Evolutionary conservation across 2,113 vertebrate species (phyloP).

Genomic region (Scalopus aquaticus): DNA sequence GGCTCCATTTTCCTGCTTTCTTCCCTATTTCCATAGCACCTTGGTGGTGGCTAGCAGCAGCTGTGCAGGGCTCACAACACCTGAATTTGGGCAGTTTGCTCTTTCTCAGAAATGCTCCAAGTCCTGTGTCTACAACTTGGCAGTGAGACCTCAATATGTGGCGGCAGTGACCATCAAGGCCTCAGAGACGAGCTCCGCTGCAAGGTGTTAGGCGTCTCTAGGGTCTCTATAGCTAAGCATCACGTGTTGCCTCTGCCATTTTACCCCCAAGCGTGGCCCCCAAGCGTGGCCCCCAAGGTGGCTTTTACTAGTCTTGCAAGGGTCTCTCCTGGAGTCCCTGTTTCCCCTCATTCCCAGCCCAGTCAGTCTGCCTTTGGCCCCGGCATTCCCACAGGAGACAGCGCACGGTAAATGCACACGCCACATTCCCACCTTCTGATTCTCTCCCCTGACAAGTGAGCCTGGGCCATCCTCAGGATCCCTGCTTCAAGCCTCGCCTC

Average conservation of each 20-base stretch:
- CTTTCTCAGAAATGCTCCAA: not conserved
- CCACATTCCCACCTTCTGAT: not conserved
- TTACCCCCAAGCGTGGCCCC: not conserved
- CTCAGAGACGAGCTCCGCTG: not conserved
- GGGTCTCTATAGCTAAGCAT: not conserved
- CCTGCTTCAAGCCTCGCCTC: not conserved
- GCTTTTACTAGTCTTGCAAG: not conserved
- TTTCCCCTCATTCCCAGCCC: not conserved
- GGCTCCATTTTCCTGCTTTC: not conserved
- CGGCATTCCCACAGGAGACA: not conserved
- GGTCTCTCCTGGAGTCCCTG: not conserved
- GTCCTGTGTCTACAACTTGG: not conserved
- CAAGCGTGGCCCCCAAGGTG: not conserved
- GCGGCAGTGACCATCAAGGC: not conserved
- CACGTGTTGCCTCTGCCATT: not conserved
- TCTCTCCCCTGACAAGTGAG: not conserved
- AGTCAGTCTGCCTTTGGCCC: fast-evolving
- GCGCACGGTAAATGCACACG: not conserved
- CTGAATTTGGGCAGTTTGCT: not conserved
- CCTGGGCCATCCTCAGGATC: not conserved
- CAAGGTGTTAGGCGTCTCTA: not conserved
- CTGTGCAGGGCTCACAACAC: not conserved
- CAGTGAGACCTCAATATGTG: not conserved
- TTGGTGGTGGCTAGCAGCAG: not conserved
- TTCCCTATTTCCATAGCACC: fast-evolving